These are phyloP conservation scores for Magallana angulata DNA, from an alignment of 1,140 invertebrate species.

Conservation along the genomic window DNA sequence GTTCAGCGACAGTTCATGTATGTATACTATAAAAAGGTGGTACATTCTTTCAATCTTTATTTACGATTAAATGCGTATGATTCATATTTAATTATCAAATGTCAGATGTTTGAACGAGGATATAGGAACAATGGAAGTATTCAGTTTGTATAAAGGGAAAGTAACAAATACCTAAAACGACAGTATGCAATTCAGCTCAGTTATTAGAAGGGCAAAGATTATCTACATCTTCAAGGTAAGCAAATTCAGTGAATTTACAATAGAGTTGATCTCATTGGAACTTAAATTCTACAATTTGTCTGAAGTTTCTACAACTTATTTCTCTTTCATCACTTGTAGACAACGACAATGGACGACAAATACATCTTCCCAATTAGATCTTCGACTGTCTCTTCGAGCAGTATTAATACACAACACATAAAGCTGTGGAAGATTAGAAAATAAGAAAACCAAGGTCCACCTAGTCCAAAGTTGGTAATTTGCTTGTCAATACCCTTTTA, in stretches of 20 bases:
- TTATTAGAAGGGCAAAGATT: background rate
- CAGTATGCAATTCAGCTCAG: background rate
- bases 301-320: background rate
- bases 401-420: background rate
- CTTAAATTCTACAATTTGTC: too few species aligned
- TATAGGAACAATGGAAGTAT: background rate
- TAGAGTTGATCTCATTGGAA: background rate
- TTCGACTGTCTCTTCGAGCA: background rate
- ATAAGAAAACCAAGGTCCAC: background rate
- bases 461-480: background rate
- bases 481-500: background rate
- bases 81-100: too few species aligned
- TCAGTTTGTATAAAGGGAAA: background rate
- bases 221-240: background rate
- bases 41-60: too few species aligned
- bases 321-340: background rate
- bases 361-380: background rate
- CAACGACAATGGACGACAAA: slow-evolving; percentile 7
- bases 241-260: slow-evolving; percentile 1
- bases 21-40: too few species aligned
- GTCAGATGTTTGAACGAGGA: background rate
- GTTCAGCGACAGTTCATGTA: too few species aligned
- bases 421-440: background rate
- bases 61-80: too few species aligned
- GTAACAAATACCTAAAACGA: background rate